These are phyloP conservation scores for Serranus cabrilla DNA, from an alignment of 2,797 vertebrate species.

Conservation along the genomic window DNA sequence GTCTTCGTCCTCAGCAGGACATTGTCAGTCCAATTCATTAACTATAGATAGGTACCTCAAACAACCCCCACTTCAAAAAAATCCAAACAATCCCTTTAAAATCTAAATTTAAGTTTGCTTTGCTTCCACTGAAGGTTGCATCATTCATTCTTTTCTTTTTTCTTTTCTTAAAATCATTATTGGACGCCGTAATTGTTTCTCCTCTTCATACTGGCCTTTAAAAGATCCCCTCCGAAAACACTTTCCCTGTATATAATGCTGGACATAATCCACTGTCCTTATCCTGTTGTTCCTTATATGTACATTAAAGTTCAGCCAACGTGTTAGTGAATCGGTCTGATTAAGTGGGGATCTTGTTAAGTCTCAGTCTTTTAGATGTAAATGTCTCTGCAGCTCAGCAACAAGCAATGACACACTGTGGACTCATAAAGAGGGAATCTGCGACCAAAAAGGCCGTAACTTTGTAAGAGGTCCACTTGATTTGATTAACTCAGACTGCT, in stretches of 20 bases:
- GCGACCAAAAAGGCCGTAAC: background rate
- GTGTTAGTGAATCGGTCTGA: background rate
- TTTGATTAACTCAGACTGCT: conserved; percentile 13
- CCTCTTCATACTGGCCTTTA: background rate
- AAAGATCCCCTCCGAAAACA: background rate
- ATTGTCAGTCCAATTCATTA: no score
- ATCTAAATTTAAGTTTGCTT: background rate
- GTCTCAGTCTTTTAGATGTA: background rate
- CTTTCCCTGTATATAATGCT: background rate
- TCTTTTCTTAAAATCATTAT: background rate
- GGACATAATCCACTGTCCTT: background rate
- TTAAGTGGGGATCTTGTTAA: background rate
- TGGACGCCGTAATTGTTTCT: background rate
- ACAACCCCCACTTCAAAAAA: no score
- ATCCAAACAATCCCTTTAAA: background rate
- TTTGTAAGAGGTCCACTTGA: background rate
- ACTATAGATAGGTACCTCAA: no score
- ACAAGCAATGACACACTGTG: background rate
- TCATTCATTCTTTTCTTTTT: background rate
- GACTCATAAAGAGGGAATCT: conserved; percentile 19
- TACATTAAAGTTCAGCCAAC: background rate
- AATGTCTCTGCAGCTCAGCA: conserved; percentile 5
- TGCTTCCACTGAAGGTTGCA: background rate
- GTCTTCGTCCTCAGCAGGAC: no score
- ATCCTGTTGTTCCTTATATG: conserved; percentile 6